Evolutionary conservation across 2,888 invertebrate genomes (phyloP), one percentile per base, ranked within the genome.

Genomic region (Chymomyza fuscimana): DNA sequence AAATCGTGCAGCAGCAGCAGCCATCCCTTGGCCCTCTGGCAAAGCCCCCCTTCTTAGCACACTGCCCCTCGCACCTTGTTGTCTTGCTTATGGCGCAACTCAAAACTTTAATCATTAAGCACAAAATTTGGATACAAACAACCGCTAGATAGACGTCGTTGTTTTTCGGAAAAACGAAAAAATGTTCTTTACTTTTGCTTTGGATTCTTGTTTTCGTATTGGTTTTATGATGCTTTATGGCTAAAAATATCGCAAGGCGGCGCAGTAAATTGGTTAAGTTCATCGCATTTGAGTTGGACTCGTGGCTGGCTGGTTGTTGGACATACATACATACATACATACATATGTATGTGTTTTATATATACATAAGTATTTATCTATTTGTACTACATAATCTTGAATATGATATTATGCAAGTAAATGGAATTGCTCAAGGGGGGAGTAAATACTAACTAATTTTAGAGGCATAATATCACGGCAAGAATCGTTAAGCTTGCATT

Each of bases 171-270:
- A 62, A 50, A 22, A 15, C n/a, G 16, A 16, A 58, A 15, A 29
- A 6, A 19, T 58, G 15, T 61, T 61, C 32, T 32, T 32, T 32
- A 4, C 32, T 32, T 32, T 32, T 9, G n/a, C 16, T n/a, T 19
- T 61, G 36, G 32, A 29, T 16, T 29, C 16, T 36, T 29, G n/a
- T 36, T 61, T 61, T 61, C 16, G 36, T 61, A 7, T 36, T 6
- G n/a, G 60, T 79, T 82, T 81, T 71, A 80, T 69, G 77, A 80
- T 82, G 74, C 76, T 76, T 80, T 82, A 62, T 16, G 70, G 74
- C 86, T 87, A 82, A 87, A 82, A 82, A 82, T 82, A 87, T 71
- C 81, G 22, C 63, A 58, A 58, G 22, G 58, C 58, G 58, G 58
- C 58, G 29, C 58, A 58, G 58, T 58, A 58, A 58, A 58, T 58